phyloP scores from a whole-genome alignment of 2,888 invertebrate species.

The Drosophila mettleri region DNA sequence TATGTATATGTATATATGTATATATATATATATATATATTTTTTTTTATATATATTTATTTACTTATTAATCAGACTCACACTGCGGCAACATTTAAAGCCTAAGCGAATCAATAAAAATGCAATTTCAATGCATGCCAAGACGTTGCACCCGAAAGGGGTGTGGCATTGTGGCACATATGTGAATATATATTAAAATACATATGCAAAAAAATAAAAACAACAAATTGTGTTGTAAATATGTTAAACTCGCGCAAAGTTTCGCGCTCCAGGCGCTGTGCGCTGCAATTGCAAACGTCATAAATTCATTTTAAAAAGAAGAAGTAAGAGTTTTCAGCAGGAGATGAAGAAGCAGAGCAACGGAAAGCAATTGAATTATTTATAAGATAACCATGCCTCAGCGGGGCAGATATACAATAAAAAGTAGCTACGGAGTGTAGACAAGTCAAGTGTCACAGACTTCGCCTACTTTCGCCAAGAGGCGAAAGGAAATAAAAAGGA shows the following conservation, averaged over 20 bases:
- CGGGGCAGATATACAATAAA: neutral
- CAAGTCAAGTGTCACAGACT: conserved; percentile 28
- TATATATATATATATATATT: too few relatives aligned
- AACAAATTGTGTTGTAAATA: conserved; percentile 48
- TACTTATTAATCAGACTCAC: neutral
- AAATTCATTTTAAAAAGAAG: conserved; percentile 32
- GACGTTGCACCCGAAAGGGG: conserved; percentile 2
- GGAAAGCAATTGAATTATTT: conserved; percentile 50
- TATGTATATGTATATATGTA: too few relatives aligned
- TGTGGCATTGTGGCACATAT: neutral
- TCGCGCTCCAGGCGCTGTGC: conserved; percentile 1
- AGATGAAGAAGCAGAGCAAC: neutral
- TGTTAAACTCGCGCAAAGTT: conserved; percentile 35
- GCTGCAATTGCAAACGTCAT: conserved; percentile 48
- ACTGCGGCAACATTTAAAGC: conserved; percentile 32
- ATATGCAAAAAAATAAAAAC: conserved; percentile 33
- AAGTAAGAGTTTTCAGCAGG: neutral
- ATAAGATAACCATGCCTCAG: conserved; percentile 28
- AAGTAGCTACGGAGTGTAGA: conserved; percentile 21
- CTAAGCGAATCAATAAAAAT: conserved; percentile 55
- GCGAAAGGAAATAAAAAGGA: neutral
- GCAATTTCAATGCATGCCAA: conserved; percentile 31
- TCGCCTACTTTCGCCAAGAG: conserved; percentile 11
- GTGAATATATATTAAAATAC: conserved; percentile 33
- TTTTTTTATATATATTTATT: too few relatives aligned